Evolutionary conservation across 2,113 vertebrate species (phyloP), one percentile per base, ranked within the genome.

Genomic region (Girardinichthys multiradiatus): DNA sequence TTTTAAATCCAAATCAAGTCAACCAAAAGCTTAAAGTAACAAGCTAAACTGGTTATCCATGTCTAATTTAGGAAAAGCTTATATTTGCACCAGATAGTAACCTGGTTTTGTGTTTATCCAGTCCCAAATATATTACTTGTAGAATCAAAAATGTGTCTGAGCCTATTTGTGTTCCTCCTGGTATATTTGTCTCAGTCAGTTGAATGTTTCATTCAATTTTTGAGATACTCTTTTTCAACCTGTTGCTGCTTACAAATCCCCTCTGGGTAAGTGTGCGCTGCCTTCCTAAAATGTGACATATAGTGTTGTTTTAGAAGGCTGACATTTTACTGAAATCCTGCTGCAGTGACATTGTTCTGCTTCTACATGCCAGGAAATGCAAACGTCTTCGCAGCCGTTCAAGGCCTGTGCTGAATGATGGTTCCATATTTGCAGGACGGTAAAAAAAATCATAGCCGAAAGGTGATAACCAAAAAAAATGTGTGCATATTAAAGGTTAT

Each of bases 231-330:
- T 12, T 59, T 30, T 48, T 57, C 71, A 3, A 14, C 54, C 58
- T 37, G 70, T 76, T 28, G 70, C 72, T 54, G 24, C 19, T 71
- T 33, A 42, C 37, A 67, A 63, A 81, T 68, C 72, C 63, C 57
- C 63, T n/a, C 59, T 29, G 66, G 59, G 57, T 28, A 33, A 62
- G 65, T 15, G 68, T 35, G 70, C 76, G 75, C 77, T 68, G 24
- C 80, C 65, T 68, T 72, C 80, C 66, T 42, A 15, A 73, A 76
- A 76, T 57, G 54, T 79, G 87, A 77, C 75, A 70, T 29, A 30
- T 12, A 3, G 67, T 31, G 26, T 11, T 31, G 33, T 72, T 64
- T 81, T 15, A 39, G 29, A 68, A 78, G 74, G 39, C 54, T 80
- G 77, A 86, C 86, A 60, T 77, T 74, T 80, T 37, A 39, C 62